Base-by-base conservation (phyloP, 2,888 invertebrate genomes). In the Trachelus iudaicus region DNA sequence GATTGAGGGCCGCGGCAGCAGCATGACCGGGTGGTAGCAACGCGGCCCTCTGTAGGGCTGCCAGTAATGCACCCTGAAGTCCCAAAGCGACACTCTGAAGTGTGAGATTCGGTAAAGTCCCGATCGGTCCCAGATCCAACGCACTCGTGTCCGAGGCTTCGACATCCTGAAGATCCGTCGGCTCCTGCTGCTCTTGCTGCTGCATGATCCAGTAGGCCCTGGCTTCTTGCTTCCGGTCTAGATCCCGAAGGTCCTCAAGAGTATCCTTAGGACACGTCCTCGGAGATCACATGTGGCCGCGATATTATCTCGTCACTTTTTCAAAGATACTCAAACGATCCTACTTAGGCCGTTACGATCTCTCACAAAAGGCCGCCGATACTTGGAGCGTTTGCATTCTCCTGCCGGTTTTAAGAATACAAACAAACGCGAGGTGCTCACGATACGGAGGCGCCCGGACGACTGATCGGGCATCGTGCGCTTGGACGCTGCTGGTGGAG, bases 41-140 rank as follows among this genome's bases (percentile, higher is more conserved):
- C 0, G 97, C 96, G 1, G 97, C 97, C 89, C 97, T 96, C 90
- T 97, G 97, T 83, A 97, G 92, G 13, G 97, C 96, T 87, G 95
- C 96, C 92, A 97, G 95, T 94, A 97, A 95, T 12, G 97, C 96
- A 89, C 96, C 96, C 92, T 97, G 97, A 76, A 97, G 92, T 23
- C 96, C 96, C 83, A 97, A 93, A 68, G 96, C 96, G 75, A 97
- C 96, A 87, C 95, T 95, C 91, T 96, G 96, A 31, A 94, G 79
- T 37, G 91, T 90, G 37, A 91, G 78, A 85, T 87, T 90, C 3
- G 91, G 89, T 76, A 91, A 78, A 31, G 31, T 68, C 11, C 78
- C 78, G 30, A 73, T 75, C 3, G 75, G 34, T 13, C 73, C 73
- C 13, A 73, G 56, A 37, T 78, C 78, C 11, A 73, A 73, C 4